phyloP scores from a whole-genome alignment of 1,140 invertebrate genomes.

The Helicoverpa zea region DNA sequence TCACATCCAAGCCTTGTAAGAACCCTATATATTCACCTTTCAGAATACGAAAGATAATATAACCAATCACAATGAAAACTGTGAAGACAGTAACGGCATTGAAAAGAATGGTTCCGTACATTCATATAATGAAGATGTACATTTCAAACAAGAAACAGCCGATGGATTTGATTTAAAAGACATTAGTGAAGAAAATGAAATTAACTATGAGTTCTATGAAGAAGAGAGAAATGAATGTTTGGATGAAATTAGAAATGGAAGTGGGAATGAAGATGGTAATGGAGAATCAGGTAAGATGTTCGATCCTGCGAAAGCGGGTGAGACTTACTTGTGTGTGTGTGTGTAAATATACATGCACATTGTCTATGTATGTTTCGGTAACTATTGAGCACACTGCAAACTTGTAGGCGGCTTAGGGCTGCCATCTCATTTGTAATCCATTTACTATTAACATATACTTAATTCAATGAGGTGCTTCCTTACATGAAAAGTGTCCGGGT shows the following conservation, averaged over 20 bases:
- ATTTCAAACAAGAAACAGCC: background rate
- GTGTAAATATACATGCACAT: too few species aligned
- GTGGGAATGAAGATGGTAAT: conserved; percentile 45
- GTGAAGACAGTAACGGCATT: background rate
- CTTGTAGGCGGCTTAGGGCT: too few species aligned
- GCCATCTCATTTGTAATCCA: too few species aligned
- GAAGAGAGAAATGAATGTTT: conserved; percentile 19
- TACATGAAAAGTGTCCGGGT: too few species aligned
- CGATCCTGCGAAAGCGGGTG: too few species aligned
- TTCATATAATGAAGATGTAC: background rate
- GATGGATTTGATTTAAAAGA: background rate
- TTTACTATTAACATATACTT: too few species aligned
- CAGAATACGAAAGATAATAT: background rate
- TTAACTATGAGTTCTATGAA: background rate
- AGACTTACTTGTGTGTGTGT: too few species aligned
- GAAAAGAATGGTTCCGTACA: background rate
- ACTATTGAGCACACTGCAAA: too few species aligned
- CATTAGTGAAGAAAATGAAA: background rate
- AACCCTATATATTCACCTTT: too few species aligned
- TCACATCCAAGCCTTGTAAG: too few species aligned
- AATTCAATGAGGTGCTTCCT: too few species aligned
- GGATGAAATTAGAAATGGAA: conserved; percentile 28
- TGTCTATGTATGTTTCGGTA: too few species aligned
- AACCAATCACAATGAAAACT: background rate
- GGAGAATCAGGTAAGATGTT: conserved; percentile 24